Percentiles rank a stretch among this genome's conserved stretches.
Evolutionary conservation across 1,140 invertebrate species (phyloP).

Genomic region (Akabosia matsudoensis): DNA sequence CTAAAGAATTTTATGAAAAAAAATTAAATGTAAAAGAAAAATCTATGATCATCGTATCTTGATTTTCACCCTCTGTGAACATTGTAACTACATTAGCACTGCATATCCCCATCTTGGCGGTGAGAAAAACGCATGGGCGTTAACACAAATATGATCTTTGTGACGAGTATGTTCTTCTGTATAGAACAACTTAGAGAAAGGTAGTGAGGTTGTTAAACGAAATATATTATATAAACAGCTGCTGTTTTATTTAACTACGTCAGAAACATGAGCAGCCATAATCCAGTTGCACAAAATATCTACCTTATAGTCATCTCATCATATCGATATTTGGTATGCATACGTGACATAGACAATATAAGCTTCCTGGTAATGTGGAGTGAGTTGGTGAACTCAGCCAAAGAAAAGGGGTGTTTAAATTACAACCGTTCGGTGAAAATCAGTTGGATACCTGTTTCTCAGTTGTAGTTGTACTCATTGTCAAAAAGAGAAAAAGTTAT

Average conservation of each 20-base stretch:
- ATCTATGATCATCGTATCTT: background rate
- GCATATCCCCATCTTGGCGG: background rate
- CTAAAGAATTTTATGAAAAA: too few relatives aligned
- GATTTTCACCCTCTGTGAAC: background rate
- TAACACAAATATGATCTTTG: background rate
- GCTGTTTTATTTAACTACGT: too few relatives aligned
- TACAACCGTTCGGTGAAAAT: background rate
- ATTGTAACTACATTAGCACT: background rate
- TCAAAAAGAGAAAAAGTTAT: background rate
- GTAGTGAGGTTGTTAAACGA: too few relatives aligned
- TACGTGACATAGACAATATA: background rate
- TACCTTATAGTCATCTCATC: background rate
- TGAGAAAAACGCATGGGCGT: conserved; percentile 15
- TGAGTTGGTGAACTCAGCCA: background rate
- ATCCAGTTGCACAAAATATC: too few relatives aligned
- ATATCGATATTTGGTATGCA: background rate
- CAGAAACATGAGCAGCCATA: too few relatives aligned
- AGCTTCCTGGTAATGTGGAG: background rate
- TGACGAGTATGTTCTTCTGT: too few relatives aligned
- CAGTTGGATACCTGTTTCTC: conserved; percentile 17
- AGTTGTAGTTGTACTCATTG: background rate
- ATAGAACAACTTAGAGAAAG: too few relatives aligned
- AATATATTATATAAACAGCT: too few relatives aligned
- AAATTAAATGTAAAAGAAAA: too few relatives aligned
- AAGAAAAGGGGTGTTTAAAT: background rate